A percentile compares a stretch with the other conserved stretches of the same genome.
Evolutionary conservation across 2,113 vertebrate genomes (phyloP).

Genomic region (Tamias sibiricus): DNA sequence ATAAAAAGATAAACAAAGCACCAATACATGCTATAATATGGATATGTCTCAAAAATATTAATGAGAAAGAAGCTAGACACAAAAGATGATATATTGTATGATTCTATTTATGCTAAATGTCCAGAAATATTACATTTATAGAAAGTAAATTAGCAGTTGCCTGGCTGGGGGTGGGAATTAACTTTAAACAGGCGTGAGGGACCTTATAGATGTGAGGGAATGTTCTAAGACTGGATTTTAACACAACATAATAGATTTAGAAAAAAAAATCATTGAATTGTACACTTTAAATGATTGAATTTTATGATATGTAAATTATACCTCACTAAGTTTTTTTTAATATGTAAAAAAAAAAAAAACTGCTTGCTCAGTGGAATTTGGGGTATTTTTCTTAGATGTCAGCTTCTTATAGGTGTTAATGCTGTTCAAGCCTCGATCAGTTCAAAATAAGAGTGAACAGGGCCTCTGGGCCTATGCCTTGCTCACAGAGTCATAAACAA

Average conservation of each 20-base stretch:
- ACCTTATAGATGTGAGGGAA: background rate
- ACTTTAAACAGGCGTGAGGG: background rate
- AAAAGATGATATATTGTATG: background rate
- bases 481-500: constrained; percentile 75
- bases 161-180: background rate
- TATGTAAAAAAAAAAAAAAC: background rate
- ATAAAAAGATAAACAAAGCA: background rate
- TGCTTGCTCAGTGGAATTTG: constrained; percentile 57
- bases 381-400: constrained; percentile 39
- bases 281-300: background rate
- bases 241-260: background rate
- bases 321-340: background rate
- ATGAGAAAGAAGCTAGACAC: background rate
- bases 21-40: background rate
- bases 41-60: background rate
- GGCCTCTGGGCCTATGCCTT: constrained; percentile 53
- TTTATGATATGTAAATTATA: constrained; percentile 50
- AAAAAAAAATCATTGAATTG: background rate
- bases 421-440: constrained; percentile 23
- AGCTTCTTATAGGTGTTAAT: constrained; percentile 66
- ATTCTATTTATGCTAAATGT: background rate
- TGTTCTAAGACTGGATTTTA: background rate
- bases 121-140: background rate
- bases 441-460: constrained; percentile 57
- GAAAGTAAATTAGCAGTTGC: background rate